These are phyloP conservation scores for Peromyscus maniculatus DNA, from an alignment of 2,113 vertebrate genomes.

Conservation along the genomic window DNA sequence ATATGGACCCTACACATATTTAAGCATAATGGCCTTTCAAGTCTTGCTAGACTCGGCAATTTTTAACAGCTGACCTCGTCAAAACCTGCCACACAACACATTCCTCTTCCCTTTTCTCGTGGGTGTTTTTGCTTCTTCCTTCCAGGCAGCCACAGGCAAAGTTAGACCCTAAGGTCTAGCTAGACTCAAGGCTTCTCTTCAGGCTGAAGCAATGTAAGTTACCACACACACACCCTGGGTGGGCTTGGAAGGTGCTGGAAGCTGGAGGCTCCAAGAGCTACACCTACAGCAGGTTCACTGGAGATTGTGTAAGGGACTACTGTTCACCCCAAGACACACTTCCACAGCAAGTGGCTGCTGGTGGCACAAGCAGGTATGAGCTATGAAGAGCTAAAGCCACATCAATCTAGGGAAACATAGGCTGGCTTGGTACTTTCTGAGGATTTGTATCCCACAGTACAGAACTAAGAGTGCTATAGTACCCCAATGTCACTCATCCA, in stretches of 20 bases:
- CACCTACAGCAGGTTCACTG: neutral
- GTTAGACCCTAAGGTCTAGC: neutral
- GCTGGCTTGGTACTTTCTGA: neutral
- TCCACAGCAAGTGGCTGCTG: neutral
- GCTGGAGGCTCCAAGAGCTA: neutral
- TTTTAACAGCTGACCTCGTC: neutral
- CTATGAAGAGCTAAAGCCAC: accelerated
- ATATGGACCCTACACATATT: neutral
- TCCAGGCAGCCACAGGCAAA: neutral
- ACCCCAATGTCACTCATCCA: neutral
- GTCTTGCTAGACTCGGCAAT: neutral
- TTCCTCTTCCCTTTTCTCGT: neutral
- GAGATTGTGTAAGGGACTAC: neutral
- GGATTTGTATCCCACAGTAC: neutral
- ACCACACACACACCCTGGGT: accelerated
- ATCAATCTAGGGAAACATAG: neutral
- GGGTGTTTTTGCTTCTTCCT: neutral
- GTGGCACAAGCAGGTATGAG: neutral
- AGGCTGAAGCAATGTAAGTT: neutral
- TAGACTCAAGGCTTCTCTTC: neutral
- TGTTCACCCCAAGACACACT: neutral
- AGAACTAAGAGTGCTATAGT: neutral
- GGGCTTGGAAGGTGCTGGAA: neutral
- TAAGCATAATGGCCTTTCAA: neutral
- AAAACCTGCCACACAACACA: neutral